phyloP scores from a whole-genome alignment of 2,113 vertebrate genomes.

The Halichoeres trimaculatus region DNA sequence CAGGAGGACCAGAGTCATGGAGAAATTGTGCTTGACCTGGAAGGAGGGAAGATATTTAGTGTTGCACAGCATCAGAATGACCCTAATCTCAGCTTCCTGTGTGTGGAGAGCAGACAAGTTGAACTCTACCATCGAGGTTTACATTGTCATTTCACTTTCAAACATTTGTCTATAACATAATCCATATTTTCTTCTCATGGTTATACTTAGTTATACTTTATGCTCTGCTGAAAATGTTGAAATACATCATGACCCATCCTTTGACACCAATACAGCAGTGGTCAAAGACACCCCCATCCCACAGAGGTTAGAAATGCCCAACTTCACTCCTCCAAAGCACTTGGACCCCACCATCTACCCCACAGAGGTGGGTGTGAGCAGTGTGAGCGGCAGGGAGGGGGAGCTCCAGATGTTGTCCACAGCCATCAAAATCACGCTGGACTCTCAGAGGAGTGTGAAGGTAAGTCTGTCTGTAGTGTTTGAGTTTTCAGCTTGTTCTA shows the following conservation, averaged over 20 bases:
- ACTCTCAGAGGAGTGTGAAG: constrained; percentile 89
- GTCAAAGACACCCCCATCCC: constrained; percentile 84
- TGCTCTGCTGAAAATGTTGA: background rate
- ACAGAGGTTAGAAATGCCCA: constrained; percentile 84
- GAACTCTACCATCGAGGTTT: constrained; percentile 90
- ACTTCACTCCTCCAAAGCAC: constrained; percentile 82
- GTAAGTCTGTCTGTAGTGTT: constrained; percentile 60
- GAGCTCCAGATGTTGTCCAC: constrained; percentile 88
- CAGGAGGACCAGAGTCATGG: constrained; percentile 87
- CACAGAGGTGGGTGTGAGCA: constrained; percentile 88
- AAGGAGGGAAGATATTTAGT: constrained; percentile 89
- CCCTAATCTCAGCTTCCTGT: constrained; percentile 89
- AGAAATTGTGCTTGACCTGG: constrained; percentile 89
- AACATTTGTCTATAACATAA: background rate
- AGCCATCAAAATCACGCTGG: constrained; percentile 90
- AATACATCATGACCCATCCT: background rate
- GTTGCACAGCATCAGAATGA: constrained; percentile 90
- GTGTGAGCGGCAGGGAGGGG: constrained; percentile 79
- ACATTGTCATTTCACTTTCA: background rate
- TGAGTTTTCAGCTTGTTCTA: background rate
- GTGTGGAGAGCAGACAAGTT: constrained; percentile 87
- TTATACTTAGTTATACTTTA: background rate
- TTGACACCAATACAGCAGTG: constrained; percentile 72
- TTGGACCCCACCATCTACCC: constrained; percentile 89
- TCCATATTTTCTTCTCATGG: background rate